Conservation (phyloP, 1,140 invertebrate species). For the Tetraneura akinire region DNA sequence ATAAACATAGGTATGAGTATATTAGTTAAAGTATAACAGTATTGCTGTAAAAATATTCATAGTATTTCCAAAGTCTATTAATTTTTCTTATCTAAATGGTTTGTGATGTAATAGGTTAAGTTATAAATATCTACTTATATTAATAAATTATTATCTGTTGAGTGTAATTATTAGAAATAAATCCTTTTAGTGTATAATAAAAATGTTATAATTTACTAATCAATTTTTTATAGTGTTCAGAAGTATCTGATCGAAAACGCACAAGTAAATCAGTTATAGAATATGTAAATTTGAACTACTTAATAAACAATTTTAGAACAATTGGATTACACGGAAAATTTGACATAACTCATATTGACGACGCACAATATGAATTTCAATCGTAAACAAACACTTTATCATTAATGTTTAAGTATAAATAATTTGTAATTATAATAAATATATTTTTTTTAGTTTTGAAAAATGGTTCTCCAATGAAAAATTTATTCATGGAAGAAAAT, state of each 20-base stretch:
- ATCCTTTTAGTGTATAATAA: too few species aligned
- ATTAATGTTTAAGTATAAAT: background rate
- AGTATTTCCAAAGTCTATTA: too few species aligned
- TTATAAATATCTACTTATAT: too few species aligned
- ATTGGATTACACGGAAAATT: background rate
- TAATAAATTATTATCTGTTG: too few species aligned
- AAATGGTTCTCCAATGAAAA: background rate
- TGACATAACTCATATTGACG: background rate
- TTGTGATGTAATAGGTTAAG: too few species aligned
- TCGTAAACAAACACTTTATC: background rate
- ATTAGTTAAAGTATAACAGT: too few species aligned
- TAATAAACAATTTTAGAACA: conserved; percentile 35
- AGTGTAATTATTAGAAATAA: too few species aligned
- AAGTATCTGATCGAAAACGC: background rate
- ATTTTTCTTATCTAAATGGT: too few species aligned
- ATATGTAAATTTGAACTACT: conserved; percentile 6
- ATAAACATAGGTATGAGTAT: too few species aligned
- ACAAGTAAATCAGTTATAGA: background rate
- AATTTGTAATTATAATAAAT: too few species aligned
- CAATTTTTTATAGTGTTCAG: background rate
- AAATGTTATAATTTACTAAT: background rate
- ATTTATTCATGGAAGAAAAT: background rate
- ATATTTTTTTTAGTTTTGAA: conserved; percentile 38
- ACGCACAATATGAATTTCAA: background rate
- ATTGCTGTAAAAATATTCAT: too few species aligned